These are phyloP conservation scores for Periophthalmodon schlosseri DNA, from an alignment of 2,113 vertebrate species.

Conservation along the genomic window DNA sequence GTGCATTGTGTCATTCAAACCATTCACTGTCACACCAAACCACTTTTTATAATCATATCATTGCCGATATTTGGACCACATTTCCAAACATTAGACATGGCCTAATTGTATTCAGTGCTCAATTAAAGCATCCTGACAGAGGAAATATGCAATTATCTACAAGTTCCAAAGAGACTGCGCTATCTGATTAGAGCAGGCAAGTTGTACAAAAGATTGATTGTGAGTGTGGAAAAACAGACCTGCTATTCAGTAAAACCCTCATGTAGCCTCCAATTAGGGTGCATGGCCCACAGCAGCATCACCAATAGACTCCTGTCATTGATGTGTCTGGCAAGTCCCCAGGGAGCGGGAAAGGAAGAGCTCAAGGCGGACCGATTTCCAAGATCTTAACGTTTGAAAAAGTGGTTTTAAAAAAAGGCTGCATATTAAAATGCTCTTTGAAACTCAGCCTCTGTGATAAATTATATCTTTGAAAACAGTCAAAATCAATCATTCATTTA, in stretches of 20 bases:
- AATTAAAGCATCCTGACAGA: slow-evolving; percentile 30
- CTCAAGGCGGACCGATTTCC: slow-evolving; percentile 25
- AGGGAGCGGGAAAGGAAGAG: slow-evolving; percentile 42
- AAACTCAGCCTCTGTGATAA: slow-evolving; percentile 19
- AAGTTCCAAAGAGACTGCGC: slow-evolving; percentile 39
- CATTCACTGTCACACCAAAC: slow-evolving; percentile 8
- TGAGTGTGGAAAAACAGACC: slow-evolving; percentile 42
- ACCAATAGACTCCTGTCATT: slow-evolving; percentile 48
- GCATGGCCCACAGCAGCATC: slow-evolving; percentile 42
- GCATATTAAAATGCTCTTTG: slow-evolving; percentile 21
- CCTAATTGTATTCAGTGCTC: slow-evolving; percentile 17
- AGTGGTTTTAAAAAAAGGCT: not conserved
- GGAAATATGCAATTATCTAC: slow-evolving; percentile 34
- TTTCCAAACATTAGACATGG: slow-evolving; percentile 7
- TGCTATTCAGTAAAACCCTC: slow-evolving; percentile 55
- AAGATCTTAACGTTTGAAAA: not conserved
- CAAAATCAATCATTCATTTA: slow-evolving; percentile 5
- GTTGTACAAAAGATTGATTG: slow-evolving; percentile 51
- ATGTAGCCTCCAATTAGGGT: slow-evolving; percentile 52
- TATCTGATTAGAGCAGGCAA: slow-evolving; percentile 35
- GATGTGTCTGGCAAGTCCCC: slow-evolving; percentile 42
- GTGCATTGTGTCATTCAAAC: not conserved
- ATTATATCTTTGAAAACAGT: slow-evolving; percentile 5
- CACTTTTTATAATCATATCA: not conserved
- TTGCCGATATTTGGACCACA: slow-evolving; percentile 1